Base-by-base conservation (phyloP, 2,888 invertebrate species). In the Ligdia adustata region DNA sequence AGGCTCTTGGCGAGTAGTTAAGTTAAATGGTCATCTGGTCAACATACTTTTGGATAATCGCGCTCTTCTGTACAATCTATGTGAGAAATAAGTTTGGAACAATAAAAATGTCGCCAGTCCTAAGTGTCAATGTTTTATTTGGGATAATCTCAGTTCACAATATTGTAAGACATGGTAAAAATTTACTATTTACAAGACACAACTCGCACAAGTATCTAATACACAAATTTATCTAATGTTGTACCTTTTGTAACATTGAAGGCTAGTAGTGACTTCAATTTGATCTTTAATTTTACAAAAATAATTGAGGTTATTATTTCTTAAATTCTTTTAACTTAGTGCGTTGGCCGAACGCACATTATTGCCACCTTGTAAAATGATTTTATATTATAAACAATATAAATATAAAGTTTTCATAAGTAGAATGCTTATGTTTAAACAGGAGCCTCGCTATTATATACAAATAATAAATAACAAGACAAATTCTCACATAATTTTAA, bases 111-210 rank as follows among this genome's bases (percentile, higher is more conserved):
- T 52, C 24, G 48, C 26, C 18, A 7, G 55, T 54, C 57, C 77
- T 79, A 81, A 22, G 75, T 79, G 79, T 84, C 84, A 85, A 81
- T 82, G 75, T 80, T 82, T 78, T 82, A 79, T 80, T 86, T 79
- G 69, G 74, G 79, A 82, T 89, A 89, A 90, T 90, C 89, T 90
- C 88, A 84, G 87, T 84, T 85, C 79, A 87, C 85, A 86, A 81
- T 22, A 75, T 66, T 80, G 68, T 75, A 79, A 79, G 83, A 85
- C 79, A 81, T 80, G 78, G 84, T 88, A 86, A 79, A 87, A 87
- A 86, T 82, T 82, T 79, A 72, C 70, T 88, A 89, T 88, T 78
- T 89, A 90, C 89, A 90, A 75, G 76, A 80, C 68, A 63, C 76
- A n/a, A 22, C 22, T 6, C 22, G 22, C 22, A 79, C 78, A 78